Conservation (phyloP, 2,113 vertebrate species). For the Gavialis gangeticus region DNA sequence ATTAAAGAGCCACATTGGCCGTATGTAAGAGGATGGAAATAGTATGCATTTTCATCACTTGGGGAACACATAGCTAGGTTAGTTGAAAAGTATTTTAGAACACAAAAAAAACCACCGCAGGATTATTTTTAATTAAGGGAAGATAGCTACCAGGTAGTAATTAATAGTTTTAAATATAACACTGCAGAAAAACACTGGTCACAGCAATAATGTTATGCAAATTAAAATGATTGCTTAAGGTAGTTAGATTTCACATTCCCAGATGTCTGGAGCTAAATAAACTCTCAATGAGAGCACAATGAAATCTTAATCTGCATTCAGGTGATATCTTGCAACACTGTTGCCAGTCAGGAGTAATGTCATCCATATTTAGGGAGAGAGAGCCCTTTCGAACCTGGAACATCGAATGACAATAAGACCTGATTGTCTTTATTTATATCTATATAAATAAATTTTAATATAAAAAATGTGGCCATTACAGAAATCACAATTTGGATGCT, state of each 20-base stretch:
- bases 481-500: neutral
- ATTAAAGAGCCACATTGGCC: neutral
- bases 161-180: constrained; percentile 25
- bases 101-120: neutral
- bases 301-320: constrained; percentile 19
- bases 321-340: constrained; percentile 2
- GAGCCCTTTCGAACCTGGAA: constrained; percentile 9
- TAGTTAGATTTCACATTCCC: constrained; percentile 26
- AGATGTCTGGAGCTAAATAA: neutral
- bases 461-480: constrained; percentile 35
- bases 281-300: constrained; percentile 4
- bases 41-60: neutral
- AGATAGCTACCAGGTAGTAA: constrained; percentile 7
- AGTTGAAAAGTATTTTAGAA: neutral
- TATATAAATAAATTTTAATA: constrained; percentile 22
- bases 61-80: neutral
- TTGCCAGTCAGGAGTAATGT: constrained; percentile 26
- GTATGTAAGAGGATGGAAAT: neutral
- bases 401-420: neutral
- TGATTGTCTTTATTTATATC: too few species aligned
- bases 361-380: neutral
- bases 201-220: constrained; percentile 29
- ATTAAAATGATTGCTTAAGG: constrained; percentile 23
- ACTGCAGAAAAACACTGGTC: constrained; percentile 4
- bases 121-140: constrained; percentile 19